Evolutionary conservation across 2,888 invertebrate genomes (phyloP), one percentile per base, ranked within the genome.

Genomic region (Julus scanicus): DNA sequence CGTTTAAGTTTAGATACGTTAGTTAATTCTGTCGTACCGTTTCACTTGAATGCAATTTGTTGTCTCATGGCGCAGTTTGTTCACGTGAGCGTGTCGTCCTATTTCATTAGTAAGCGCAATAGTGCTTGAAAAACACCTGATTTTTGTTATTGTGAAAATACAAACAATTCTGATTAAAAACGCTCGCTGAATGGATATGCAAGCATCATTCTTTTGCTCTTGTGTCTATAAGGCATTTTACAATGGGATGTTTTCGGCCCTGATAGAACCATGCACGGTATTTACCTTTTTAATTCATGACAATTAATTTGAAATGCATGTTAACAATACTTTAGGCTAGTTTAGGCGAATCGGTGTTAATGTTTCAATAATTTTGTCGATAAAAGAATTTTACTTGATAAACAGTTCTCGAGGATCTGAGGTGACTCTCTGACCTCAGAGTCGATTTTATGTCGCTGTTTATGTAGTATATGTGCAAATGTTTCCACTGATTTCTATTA

Each of bases 121-220:
- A 29, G 71, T 71, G 71, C 71, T 71, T 29, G 11, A 17, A 8
- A 29, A 71, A 71, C 71, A 71, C 29, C 71, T 71, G 71, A 71
- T 71, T 71, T 71, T 71, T 71, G 71, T 71, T 71, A 29, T 71
- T 71, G 29, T 71, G 20, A 29, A 71, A 71, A 71, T 71, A n/a
- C 15, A 63, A 2, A 71, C 71, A 29, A 71, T 71, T 29, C 29
- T 71, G 29, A 71, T 71, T 71, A 71, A 71, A 29, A 71, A 71
- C 20, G 20, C 71, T 71, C 9, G 9, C 71, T 71, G 29, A 71
- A 71, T 71, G 71, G 71, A 71, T 71, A 71, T 71, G 71, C 71
- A 71, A 71, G 71, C 71, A 20, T 29, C 71, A 4, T 1, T 71
- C 29, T 20, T 71, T 71, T 8, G 71, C 71, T 71, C 71, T 29